These are phyloP conservation scores for Cephus cinctus DNA, from an alignment of 1,140 invertebrate species.

Conservation along the genomic window DNA sequence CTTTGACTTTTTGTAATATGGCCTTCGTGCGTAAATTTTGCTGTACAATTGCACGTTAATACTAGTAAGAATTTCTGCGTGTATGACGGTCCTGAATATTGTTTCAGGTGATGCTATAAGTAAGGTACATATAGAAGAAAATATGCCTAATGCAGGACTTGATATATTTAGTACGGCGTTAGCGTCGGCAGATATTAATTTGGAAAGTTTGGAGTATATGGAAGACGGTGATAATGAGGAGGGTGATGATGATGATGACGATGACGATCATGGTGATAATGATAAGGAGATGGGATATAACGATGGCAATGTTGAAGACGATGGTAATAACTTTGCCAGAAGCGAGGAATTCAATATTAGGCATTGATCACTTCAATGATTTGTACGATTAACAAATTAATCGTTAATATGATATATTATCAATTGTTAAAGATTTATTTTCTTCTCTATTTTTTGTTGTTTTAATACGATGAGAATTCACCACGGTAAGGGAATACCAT, in stretches of 20 bases:
- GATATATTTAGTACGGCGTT: constrained; percentile 56
- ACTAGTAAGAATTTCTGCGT: too few relatives aligned
- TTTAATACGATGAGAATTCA: too few relatives aligned
- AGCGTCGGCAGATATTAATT: constrained; percentile 52
- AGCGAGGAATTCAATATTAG: constrained; percentile 22
- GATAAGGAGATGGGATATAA: constrained; percentile 23
- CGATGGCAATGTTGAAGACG: constrained; percentile 7
- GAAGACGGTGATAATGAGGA: constrained; percentile 36
- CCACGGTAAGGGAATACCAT: too few relatives aligned
- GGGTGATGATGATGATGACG: constrained; percentile 19
- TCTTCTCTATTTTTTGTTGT: too few relatives aligned
- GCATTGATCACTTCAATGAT: constrained; percentile 29
- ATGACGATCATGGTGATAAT: constrained; percentile 12
- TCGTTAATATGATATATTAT: neutral
- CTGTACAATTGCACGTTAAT: too few relatives aligned
- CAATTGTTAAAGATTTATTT: too few relatives aligned
- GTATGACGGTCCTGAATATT: too few relatives aligned
- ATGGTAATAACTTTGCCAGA: too few relatives aligned
- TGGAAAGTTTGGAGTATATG: constrained; percentile 56
- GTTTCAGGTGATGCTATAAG: constrained; percentile 25
- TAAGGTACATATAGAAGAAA: constrained; percentile 25
- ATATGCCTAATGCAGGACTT: constrained; percentile 32
- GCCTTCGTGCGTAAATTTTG: too few relatives aligned
- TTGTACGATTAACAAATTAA: constrained; percentile 16
- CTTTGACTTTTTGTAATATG: too few relatives aligned